phyloP scores from a whole-genome alignment of 1,140 invertebrate species.

The Dendroctonus ponderosae region DNA sequence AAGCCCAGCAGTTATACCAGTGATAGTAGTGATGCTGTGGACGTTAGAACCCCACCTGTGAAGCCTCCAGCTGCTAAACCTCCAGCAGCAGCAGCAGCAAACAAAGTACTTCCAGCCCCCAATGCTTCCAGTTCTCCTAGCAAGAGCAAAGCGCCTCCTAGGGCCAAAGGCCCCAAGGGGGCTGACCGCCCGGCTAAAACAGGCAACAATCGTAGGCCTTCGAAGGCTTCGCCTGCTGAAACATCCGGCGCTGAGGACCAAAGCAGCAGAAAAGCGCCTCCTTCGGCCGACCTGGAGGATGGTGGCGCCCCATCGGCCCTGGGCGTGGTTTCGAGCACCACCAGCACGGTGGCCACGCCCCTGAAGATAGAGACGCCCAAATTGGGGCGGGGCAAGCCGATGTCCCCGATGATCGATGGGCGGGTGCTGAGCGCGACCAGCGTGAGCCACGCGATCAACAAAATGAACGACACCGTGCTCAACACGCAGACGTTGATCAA shows the following conservation, averaged over 20 bases:
- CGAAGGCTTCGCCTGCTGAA: background rate
- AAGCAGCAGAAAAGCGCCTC: constrained; percentile 13
- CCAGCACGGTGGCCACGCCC: constrained; percentile 46
- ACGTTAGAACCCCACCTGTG: background rate
- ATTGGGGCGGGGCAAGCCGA: constrained; percentile 35
- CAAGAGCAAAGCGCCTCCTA: constrained; percentile 9
- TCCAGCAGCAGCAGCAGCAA: background rate
- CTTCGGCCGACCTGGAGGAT: constrained; percentile 10
- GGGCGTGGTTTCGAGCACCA: constrained; percentile 46
- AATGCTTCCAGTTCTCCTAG: constrained; percentile 1
- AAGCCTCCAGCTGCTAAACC: constrained; percentile 8
- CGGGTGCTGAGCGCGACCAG: constrained; percentile 48
- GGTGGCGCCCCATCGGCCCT: constrained; percentile 37
- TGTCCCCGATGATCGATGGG: constrained; percentile 45
- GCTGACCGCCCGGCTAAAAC: constrained; percentile 4
- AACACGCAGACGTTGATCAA: constrained; percentile 48
- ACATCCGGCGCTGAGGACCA: background rate
- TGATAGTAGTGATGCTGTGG: constrained; percentile 31
- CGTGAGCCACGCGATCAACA: constrained; percentile 48
- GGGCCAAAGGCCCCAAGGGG: constrained; percentile 14
- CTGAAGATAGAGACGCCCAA: constrained; percentile 46
- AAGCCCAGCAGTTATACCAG: constrained; percentile 38
- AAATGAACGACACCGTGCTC: constrained; percentile 50
- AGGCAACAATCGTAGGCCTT: background rate
- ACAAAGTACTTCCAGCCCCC: background rate